Evolutionary conservation across 2,113 vertebrate genomes (phyloP).

Genomic region (Prietella phreatophila): DNA sequence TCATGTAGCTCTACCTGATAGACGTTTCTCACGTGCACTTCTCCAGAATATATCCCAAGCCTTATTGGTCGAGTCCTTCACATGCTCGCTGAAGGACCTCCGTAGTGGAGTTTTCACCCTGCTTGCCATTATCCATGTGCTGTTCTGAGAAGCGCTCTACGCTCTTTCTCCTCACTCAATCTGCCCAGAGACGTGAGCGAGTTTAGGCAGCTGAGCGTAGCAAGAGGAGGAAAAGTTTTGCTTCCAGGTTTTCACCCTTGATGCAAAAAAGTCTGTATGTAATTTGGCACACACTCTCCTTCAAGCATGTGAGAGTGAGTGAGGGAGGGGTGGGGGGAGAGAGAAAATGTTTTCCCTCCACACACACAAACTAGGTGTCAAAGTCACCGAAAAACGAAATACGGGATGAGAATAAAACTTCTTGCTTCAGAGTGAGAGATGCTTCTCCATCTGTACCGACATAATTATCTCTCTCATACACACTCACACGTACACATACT

Average conservation of each 20-base stretch:
- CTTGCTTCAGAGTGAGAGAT: constrained; percentile 17
- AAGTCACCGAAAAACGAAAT: constrained; percentile 69
- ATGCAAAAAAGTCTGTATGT: constrained; percentile 65
- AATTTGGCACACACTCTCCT: constrained; percentile 60
- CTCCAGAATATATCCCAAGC: constrained; percentile 82
- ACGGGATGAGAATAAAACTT: constrained; percentile 46
- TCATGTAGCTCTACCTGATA: constrained; percentile 70
- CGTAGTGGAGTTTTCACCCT: constrained; percentile 62
- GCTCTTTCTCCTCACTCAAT: constrained; percentile 32
- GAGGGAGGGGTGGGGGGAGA: constrained; percentile 41
- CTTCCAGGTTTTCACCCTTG: constrained; percentile 56
- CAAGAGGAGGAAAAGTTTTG: constrained; percentile 38
- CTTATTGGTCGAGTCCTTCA: constrained; percentile 73
- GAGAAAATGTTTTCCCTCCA: constrained; percentile 35
- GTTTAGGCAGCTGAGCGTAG: constrained; percentile 10
- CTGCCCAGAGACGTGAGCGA: not conserved
- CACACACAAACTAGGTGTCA: constrained; percentile 62
- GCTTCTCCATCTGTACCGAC: constrained; percentile 33
- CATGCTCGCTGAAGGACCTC: constrained; percentile 79
- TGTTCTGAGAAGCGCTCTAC: constrained; percentile 43
- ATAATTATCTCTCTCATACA: constrained; percentile 1
- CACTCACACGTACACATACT: constrained; percentile 13
- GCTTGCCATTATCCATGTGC: constrained; percentile 64
- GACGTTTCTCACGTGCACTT: constrained; percentile 72
- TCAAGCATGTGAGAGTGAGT: constrained; percentile 15